phyloP scores from a whole-genome alignment of 1,140 invertebrate species.

The Nebria ingens region DNA sequence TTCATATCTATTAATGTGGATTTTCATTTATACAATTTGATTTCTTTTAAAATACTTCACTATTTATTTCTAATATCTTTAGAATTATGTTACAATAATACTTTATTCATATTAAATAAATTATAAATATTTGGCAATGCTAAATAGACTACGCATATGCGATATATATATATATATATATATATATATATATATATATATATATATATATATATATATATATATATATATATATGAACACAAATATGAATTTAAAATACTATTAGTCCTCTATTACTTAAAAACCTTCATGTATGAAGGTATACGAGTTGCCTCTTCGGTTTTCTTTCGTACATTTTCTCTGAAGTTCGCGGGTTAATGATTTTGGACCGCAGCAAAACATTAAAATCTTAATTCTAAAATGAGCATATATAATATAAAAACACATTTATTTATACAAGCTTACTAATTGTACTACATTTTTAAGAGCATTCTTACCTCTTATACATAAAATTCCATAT shows the following conservation, averaged over 20 bases:
- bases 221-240: neutral
- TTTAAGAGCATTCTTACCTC: neutral
- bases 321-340: neutral
- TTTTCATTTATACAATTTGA: too few relatives aligned
- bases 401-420: neutral
- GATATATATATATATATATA: too few relatives aligned
- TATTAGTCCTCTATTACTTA: neutral
- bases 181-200: neutral
- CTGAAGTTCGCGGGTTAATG: neutral
- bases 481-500: slow-evolving; percentile 6
- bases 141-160: too few relatives aligned
- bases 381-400: neutral
- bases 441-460: too few relatives aligned
- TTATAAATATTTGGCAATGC: too few relatives aligned
- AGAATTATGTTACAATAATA: too few relatives aligned
- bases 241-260: neutral
- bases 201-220: neutral
- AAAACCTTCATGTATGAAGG: neutral
- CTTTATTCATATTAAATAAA: too few relatives aligned
- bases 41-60: too few relatives aligned
- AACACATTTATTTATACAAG: neutral
- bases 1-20: too few relatives aligned
- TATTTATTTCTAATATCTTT: too few relatives aligned
- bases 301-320: neutral
- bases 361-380: neutral